These are phyloP conservation scores for Thymelicus acteon DNA, from an alignment of 2,888 invertebrate genomes.

Conservation along the genomic window DNA sequence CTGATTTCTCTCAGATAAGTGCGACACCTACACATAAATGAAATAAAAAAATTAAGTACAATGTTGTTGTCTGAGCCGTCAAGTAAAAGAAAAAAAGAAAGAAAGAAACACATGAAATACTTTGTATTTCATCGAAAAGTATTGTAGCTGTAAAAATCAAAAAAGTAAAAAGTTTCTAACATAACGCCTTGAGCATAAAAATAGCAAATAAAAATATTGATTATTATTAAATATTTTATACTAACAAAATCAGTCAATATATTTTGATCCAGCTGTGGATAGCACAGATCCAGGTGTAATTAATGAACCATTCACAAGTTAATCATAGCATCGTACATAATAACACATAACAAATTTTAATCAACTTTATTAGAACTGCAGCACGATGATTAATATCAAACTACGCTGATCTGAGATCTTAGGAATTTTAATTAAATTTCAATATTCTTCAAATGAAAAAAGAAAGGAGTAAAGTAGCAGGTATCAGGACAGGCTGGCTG, in stretches of 20 bases:
- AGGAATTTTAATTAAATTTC: constrained; percentile 71
- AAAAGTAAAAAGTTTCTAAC: too few species aligned
- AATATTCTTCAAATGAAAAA: constrained; percentile 63
- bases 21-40: constrained; percentile 4
- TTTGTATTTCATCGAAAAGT: too few species aligned
- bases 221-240: too few species aligned
- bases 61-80: too few species aligned
- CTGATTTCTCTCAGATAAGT: constrained; percentile 16
- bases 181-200: too few species aligned
- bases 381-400: constrained; percentile 44
- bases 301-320: constrained; percentile 7
- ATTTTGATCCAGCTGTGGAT: background rate
- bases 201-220: too few species aligned
- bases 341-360: constrained; percentile 24
- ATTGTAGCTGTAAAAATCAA: too few species aligned
- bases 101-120: too few species aligned
- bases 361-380: constrained; percentile 34
- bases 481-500: constrained; percentile 54
- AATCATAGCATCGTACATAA: constrained; percentile 12
- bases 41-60: background rate
- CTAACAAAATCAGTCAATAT: background rate
- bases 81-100: too few species aligned
- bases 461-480: constrained; percentile 57
- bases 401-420: constrained; percentile 49
- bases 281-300: background rate